Evolutionary conservation across 2,113 vertebrate genomes (phyloP).

Genomic region (Myiagra hebetior): DNA sequence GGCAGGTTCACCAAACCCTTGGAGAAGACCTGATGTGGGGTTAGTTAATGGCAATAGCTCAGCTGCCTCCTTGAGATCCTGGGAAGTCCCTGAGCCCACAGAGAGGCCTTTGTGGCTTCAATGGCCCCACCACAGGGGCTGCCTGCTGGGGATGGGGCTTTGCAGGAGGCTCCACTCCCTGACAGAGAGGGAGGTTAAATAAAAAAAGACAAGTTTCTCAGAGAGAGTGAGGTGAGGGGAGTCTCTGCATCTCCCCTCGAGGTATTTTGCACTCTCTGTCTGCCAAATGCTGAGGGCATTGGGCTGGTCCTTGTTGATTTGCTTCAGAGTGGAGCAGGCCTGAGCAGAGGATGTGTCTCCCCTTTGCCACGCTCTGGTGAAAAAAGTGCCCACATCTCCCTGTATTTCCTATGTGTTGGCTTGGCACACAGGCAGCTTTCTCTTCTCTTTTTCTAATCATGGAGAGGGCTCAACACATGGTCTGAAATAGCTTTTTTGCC

Average conservation of each 20-base stretch:
- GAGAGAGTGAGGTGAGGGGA: not conserved
- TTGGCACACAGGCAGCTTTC: not conserved
- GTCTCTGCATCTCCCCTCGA: not conserved
- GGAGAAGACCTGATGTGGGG: not conserved
- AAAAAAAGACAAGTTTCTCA: fast-evolving
- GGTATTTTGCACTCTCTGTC: not conserved
- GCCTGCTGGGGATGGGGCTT: fast-evolving
- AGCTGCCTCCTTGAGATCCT: not conserved
- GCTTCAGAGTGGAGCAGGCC: not conserved
- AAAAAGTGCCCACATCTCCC: not conserved
- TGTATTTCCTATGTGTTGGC: not conserved
- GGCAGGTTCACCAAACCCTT: not conserved
- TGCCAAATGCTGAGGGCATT: fast-evolving
- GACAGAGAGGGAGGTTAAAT: not conserved
- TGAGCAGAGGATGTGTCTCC: not conserved
- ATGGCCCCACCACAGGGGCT: fast-evolving
- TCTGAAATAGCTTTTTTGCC: not conserved
- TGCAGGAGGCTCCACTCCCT: not conserved
- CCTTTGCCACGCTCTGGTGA: not conserved
- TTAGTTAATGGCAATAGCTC: not conserved
- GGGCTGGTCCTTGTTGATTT: not conserved
- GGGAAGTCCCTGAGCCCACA: not conserved
- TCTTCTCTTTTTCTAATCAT: not conserved
- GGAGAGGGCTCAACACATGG: not conserved
- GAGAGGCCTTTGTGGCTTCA: not conserved